A percentile compares a stretch with the other conserved stretches of the same genome.
These are phyloP conservation scores for Notospermus geniculatus DNA, from an alignment of 1,140 invertebrate genomes.

Conservation along the genomic window DNA sequence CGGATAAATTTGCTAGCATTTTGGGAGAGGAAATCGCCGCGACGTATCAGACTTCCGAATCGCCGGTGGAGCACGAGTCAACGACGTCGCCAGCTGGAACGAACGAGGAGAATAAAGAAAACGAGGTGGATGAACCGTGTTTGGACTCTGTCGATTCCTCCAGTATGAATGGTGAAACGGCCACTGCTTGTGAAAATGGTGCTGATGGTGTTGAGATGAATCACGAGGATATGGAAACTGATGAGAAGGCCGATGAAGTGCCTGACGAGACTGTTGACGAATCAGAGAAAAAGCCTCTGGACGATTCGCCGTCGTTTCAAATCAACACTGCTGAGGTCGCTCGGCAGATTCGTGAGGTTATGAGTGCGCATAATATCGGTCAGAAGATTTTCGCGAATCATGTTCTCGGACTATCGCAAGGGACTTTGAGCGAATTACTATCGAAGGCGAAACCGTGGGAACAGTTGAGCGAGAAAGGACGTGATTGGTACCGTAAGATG, in stretches of 20 bases:
- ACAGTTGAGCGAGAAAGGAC: slow-evolving; percentile 94
- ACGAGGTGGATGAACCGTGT: no score
- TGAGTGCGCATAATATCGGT: slow-evolving; percentile 97
- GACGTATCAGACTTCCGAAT: no score
- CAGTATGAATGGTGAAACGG: background rate
- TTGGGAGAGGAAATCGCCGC: no score
- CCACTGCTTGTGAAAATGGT: background rate
- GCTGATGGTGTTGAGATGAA: no score
- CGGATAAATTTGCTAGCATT: no score
- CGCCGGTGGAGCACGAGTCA: background rate
- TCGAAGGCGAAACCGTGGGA: slow-evolving; percentile 98
- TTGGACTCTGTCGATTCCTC: no score
- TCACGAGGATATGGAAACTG: no score
- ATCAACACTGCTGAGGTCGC: slow-evolving; percentile 89
- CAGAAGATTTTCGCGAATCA: slow-evolving; percentile 96
- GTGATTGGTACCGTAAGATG: slow-evolving; percentile 98
- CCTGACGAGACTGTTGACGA: no score
- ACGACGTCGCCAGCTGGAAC: background rate
- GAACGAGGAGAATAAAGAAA: background rate
- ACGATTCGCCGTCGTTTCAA: no score
- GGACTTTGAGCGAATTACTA: slow-evolving; percentile 92
- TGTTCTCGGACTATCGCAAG: slow-evolving; percentile 87
- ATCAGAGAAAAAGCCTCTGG: no score
- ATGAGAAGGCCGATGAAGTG: no score
- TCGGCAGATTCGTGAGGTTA: slow-evolving; percentile 86